Percentiles rank a stretch among this genome's conserved stretches.
phyloP scores from a whole-genome alignment of 1,140 invertebrate species.

The Melipona quadrifasciata region DNA sequence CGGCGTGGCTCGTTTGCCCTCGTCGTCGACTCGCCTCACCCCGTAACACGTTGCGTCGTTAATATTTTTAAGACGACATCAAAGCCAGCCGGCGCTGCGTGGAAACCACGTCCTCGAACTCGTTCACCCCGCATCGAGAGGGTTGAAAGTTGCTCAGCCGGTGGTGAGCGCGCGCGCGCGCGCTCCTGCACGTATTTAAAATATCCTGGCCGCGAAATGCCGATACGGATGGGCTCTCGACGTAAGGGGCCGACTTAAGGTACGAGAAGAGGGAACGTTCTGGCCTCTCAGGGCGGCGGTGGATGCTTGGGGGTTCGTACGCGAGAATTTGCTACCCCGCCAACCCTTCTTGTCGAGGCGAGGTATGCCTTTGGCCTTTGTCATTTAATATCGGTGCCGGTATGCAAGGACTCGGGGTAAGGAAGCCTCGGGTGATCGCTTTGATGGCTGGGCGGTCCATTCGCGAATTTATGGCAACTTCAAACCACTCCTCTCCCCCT shows the following conservation, averaged over 20 bases:
- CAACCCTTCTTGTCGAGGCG: conserved; percentile 71
- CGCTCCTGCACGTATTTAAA: conserved; percentile 74
- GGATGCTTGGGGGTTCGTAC: conserved; percentile 76
- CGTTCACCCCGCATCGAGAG: conserved; percentile 36
- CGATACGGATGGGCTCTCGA: conserved; percentile 72
- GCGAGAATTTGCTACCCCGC: conserved; percentile 76
- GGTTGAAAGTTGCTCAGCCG: conserved; percentile 44
- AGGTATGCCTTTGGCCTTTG: conserved; percentile 82
- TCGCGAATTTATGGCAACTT: conserved; percentile 76
- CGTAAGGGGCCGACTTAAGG: conserved; percentile 64
- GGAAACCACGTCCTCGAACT: conserved; percentile 64
- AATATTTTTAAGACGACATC: conserved; percentile 67
- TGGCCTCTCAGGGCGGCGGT: conserved; percentile 63
- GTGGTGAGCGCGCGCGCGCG: conserved; percentile 43
- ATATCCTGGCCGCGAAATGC: conserved; percentile 79
- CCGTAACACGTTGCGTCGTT: conserved; percentile 16
- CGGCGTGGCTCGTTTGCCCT: neutral
- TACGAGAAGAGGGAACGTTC: conserved; percentile 57
- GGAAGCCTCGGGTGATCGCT: conserved; percentile 81
- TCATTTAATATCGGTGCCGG: conserved; percentile 81
- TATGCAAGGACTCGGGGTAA: conserved; percentile 78
- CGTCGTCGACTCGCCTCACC: neutral
- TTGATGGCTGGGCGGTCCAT: conserved; percentile 79
- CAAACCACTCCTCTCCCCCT: conserved; percentile 44
- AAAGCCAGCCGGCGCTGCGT: conserved; percentile 60